A percentile compares a stretch with the other conserved stretches of the same genome.
These are phyloP conservation scores for Cryptotis parvus DNA, from an alignment of 2,113 vertebrate species.

Conservation along the genomic window DNA sequence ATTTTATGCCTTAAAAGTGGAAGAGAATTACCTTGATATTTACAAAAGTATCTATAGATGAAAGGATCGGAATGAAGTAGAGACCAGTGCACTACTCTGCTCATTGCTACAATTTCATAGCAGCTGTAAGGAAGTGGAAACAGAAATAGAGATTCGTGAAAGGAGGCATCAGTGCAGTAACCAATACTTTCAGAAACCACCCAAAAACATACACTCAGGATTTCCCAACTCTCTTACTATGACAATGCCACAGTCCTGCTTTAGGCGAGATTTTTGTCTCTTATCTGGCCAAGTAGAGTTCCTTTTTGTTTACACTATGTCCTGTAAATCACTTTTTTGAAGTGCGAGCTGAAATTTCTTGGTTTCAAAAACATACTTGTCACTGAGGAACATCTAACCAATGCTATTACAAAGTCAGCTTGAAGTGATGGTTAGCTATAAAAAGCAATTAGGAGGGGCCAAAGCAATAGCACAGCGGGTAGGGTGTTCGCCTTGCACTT, in stretches of 20 bases:
- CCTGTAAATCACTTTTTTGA: slow-evolving; percentile 77
- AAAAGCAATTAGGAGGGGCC: no score
- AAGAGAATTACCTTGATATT: slow-evolving; percentile 32
- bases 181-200: slow-evolving; percentile 46
- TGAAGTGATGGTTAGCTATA: neutral
- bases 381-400: slow-evolving; percentile 16
- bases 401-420: slow-evolving; percentile 31
- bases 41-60: slow-evolving; percentile 16
- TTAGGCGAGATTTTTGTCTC: slow-evolving; percentile 48
- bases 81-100: neutral
- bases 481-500: no score
- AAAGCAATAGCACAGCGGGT: no score
- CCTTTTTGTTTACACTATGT: neutral
- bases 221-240: slow-evolving; percentile 65
- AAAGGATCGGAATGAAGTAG: slow-evolving; percentile 44
- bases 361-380: slow-evolving; percentile 68
- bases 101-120: slow-evolving; percentile 17
- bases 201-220: slow-evolving; percentile 49
- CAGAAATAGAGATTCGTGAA: slow-evolving; percentile 51
- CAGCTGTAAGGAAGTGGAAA: slow-evolving; percentile 48
- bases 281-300: slow-evolving; percentile 66
- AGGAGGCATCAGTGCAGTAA: slow-evolving; percentile 36
- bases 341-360: slow-evolving; percentile 71
- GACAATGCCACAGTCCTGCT: slow-evolving; percentile 58
- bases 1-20: slow-evolving; percentile 17